phyloP scores from a whole-genome alignment of 2,113 vertebrate genomes.

The Bagarius yarrelli region DNA sequence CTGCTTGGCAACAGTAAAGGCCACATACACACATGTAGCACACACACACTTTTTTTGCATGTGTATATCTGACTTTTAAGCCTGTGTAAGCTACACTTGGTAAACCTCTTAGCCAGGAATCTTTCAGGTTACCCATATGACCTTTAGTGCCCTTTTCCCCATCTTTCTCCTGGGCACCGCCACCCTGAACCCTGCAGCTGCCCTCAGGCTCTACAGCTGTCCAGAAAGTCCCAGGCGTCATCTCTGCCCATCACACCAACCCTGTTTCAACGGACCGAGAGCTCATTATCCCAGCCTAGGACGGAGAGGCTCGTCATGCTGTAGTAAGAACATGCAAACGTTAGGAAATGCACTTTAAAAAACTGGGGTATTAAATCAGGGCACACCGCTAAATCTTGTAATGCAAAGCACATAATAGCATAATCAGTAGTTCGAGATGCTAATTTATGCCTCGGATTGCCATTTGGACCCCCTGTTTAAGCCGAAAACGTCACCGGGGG shows the following conservation, averaged over 20 bases:
- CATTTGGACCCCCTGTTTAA: background rate
- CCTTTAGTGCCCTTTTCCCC: conserved; percentile 51
- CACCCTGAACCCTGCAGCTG: conserved; percentile 33
- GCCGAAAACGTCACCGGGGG: background rate
- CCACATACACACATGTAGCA: conserved; percentile 45
- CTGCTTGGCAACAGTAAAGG: conserved; percentile 49
- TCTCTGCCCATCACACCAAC: conserved; percentile 20
- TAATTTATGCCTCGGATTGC: background rate
- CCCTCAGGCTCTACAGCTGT: conserved; percentile 48
- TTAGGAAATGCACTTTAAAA: background rate
- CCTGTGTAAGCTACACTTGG: conserved; percentile 6
- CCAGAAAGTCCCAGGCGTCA: conserved; percentile 20
- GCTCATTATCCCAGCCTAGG: background rate
- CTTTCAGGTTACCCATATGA: conserved; percentile 41
- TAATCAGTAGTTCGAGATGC: background rate
- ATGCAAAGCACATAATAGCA: background rate
- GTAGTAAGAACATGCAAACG: background rate
- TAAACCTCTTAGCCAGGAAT: conserved; percentile 19
- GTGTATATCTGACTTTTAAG: background rate
- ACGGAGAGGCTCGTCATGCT: background rate
- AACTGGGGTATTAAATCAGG: background rate
- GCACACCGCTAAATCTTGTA: background rate
- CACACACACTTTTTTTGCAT: background rate
- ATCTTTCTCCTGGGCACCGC: conserved; percentile 30
- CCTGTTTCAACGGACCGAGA: background rate